phyloP scores from a whole-genome alignment of 2,888 invertebrate species.

The Trimorus sp. region DNA sequence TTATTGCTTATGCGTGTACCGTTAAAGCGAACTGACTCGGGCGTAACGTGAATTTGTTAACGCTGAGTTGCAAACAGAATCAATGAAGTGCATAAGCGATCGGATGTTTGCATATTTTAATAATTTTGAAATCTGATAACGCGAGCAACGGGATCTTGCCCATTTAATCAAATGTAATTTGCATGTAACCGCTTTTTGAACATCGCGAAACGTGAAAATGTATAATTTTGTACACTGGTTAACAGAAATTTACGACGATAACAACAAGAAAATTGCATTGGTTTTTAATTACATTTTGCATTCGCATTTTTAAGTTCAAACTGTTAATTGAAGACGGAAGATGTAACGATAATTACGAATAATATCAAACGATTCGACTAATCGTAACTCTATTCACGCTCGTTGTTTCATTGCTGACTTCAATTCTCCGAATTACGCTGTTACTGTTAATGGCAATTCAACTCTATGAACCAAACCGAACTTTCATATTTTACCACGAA shows the following conservation, averaged over 20 bases:
- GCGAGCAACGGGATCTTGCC: too few relatives aligned
- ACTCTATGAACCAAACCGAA: background rate
- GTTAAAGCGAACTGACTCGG: conserved; percentile 50
- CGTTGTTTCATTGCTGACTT: conserved; percentile 7
- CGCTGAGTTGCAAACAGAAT: conserved; percentile 45
- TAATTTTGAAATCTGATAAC: conserved; percentile 2
- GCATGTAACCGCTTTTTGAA: too few relatives aligned
- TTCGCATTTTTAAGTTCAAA: too few relatives aligned
- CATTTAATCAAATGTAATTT: too few relatives aligned
- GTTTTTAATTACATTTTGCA: too few relatives aligned
- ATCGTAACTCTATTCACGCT: background rate
- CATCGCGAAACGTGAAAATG: too few relatives aligned
- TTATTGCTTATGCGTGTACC: conserved; percentile 59
- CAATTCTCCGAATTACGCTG: background rate
- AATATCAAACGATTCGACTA: background rate
- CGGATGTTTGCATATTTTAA: conserved; percentile 17
- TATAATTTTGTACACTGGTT: too few relatives aligned
- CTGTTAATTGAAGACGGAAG: too few relatives aligned
- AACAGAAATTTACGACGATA: too few relatives aligned
- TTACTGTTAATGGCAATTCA: too few relatives aligned
- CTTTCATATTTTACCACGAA: conserved; percentile 11
- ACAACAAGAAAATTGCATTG: too few relatives aligned
- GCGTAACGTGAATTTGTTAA: conserved; percentile 51
- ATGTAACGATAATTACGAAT: background rate
- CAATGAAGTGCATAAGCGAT: conserved; percentile 23